Conservation (phyloP, 1,140 invertebrate genomes). For the Rhyacophila brunnea region DNA sequence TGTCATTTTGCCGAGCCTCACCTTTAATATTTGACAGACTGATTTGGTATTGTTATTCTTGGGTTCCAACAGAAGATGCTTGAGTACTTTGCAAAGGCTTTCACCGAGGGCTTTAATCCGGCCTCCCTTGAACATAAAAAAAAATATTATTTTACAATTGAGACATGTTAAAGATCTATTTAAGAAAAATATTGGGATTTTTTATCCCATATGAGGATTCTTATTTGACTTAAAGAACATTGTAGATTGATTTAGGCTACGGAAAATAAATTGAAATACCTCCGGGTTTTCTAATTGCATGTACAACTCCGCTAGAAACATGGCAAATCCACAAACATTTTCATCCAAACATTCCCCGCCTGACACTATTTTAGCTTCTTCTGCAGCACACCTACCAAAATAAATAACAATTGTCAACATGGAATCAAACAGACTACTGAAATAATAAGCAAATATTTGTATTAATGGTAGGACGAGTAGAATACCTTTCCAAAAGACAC, state of each 20-base stretch:
- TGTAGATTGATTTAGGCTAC: no score
- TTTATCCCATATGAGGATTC: no score
- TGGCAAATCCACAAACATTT: constrained; percentile 53
- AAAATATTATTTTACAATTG: constrained; percentile 11
- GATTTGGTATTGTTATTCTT: constrained; percentile 50
- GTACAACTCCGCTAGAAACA: constrained; percentile 55
- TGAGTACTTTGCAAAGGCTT: constrained; percentile 51
- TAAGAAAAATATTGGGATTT: no score
- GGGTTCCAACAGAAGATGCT: constrained; percentile 48
- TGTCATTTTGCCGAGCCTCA: no score
- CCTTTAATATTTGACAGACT: constrained; percentile 52
- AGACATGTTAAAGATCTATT: no score
- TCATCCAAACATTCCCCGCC: constrained; percentile 48
- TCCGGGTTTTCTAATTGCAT: constrained; percentile 53
- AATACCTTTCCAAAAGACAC: constrained; percentile 48
- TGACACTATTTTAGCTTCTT: constrained; percentile 51
- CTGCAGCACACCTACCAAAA: constrained; percentile 40
- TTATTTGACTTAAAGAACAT: no score
- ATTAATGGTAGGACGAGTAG: no score
- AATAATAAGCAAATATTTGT: background rate
- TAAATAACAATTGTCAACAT: background rate
- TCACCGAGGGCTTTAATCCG: constrained; percentile 50
- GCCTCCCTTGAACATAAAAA: constrained; percentile 43
- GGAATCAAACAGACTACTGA: no score
- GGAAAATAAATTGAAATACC: no score